Base-by-base conservation (phyloP, 1,140 invertebrate genomes). In the Lepeophtheirus salmonis region DNA sequence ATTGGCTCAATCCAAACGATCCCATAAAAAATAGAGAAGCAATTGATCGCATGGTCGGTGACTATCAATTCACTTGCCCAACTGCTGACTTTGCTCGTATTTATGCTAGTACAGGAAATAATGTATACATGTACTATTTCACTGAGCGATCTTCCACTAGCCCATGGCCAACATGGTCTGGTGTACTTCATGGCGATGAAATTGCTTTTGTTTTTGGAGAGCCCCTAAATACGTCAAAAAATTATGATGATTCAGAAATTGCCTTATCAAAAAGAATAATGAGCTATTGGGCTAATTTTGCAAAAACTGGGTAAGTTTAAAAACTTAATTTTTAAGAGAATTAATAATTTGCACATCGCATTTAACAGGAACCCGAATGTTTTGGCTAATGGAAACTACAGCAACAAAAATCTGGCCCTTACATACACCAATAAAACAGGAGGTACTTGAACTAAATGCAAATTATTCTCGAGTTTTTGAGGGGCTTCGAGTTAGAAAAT, bases 1-100 rank as follows among this genome's bases (percentile, higher is more conserved):
- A 90, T 71, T 94, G 89, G 89, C 70, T 83, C 48, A 81, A 84
- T 66, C 83, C 85, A 0, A 80, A 89, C 60, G 84, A 92, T 73
- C 80, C 82, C 0, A 76, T 82, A 18, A 78, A 78, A 56, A 89
- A 90, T 70, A 76, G 84, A 50, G 80, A 89, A 67, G 80, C 83
- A 13, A 72, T 92, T 21, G 88, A 91, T 67, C 88, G 89, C 69
- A 87, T 94, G 71, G 86, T 95, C 17, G 90, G 90, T 2, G 92
- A 97, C 71, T 89, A 86, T 68, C 86, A 92, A 65, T 96, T 96
- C 70, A 89, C 89, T 0, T 97, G 92, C 73, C 83, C 84, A 66
- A 85, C 92, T 22, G 90, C 92, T 70, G 85, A 94, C 67, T 72
- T 80, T 62, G 76, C 77, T 0, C 64, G 75, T 48, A 64, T 67